A percentile compares a stretch with the other conserved stretches of the same genome.
Evolutionary conservation across 92 coral and sea anemone species (phyloP).

Genomic region (Paramuricea clavata): DNA sequence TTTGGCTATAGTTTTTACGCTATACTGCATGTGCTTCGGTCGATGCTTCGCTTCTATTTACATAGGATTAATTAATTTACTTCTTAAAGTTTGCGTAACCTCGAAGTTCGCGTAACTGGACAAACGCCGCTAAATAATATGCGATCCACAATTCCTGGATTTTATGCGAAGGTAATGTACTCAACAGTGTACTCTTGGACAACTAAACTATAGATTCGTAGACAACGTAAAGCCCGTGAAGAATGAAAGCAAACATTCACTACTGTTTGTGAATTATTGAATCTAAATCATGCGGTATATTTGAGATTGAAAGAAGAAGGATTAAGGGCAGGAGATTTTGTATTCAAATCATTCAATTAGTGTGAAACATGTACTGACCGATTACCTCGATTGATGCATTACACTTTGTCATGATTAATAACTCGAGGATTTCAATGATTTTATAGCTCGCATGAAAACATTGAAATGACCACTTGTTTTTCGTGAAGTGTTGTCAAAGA

Average conservation of each 20-base stretch:
- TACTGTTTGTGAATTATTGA: conserved; percentile 16
- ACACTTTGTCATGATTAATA: background rate
- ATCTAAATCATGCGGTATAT: conserved; percentile 19
- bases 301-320: conserved; percentile 18
- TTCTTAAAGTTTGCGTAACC: background rate
- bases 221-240: background rate
- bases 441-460: background rate
- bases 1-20: too few relatives aligned
- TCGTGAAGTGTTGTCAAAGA: conserved; percentile 15
- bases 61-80: background rate
- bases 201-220: background rate
- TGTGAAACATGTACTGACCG: conserved; percentile 31
- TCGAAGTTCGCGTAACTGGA: too few relatives aligned
- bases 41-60: background rate
- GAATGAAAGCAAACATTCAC: background rate
- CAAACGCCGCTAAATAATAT: background rate
- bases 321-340: conserved; percentile 14
- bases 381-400: background rate
- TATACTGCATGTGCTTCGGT: background rate
- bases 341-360: conserved; percentile 15
- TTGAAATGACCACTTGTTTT: background rate
- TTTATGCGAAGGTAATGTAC: background rate
- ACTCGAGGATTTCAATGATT: background rate
- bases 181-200: background rate
- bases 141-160: background rate